Conservation (phyloP, 2,113 vertebrate genomes). For the Connochaetes taurinus region DNA sequence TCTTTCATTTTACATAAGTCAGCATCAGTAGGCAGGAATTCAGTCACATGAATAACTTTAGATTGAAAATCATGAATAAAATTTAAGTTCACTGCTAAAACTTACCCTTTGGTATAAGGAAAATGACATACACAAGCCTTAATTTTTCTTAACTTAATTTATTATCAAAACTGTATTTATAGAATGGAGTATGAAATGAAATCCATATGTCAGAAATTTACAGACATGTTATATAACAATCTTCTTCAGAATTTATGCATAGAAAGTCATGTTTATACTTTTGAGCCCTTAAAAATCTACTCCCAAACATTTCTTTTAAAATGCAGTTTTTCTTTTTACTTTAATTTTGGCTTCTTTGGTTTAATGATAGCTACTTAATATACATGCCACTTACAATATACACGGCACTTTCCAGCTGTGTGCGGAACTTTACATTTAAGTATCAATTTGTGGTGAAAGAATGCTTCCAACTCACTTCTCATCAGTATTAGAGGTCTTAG, state of each 20-base stretch:
- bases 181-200: not conserved
- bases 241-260: not conserved
- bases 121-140: not conserved
- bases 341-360: conserved; percentile 27
- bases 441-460: conserved; percentile 46
- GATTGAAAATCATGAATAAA: not conserved
- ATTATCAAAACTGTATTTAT: not conserved
- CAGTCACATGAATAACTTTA: not conserved
- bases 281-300: conserved; percentile 14
- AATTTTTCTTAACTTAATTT: not conserved
- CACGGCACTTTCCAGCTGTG: not conserved
- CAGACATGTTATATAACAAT: not conserved
- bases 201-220: not conserved
- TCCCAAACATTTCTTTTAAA: not conserved
- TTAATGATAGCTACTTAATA: conserved; percentile 36
- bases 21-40: not conserved
- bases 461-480: conserved; percentile 25
- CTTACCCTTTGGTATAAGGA: not conserved
- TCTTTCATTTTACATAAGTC: not conserved
- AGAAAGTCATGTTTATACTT: not conserved
- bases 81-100: not conserved
- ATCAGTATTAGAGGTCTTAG: conserved; percentile 28
- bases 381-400: not conserved
- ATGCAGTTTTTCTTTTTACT: not conserved
- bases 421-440: conserved; percentile 19